phyloP scores from a whole-genome alignment of 2,113 vertebrate species.

The Erythrolamprus reginae region DNA sequence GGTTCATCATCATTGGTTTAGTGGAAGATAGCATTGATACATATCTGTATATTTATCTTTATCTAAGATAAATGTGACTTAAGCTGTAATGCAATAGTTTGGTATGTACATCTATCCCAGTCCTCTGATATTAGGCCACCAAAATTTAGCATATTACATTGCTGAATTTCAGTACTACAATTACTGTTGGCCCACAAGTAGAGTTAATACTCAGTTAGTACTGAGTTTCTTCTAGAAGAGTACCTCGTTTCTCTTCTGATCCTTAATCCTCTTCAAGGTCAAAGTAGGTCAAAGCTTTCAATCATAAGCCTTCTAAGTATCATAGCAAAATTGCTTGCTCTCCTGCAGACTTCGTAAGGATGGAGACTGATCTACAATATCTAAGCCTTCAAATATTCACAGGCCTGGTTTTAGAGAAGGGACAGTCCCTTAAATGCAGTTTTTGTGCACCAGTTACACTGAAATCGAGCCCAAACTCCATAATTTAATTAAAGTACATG shows the following conservation, averaged over 20 bases:
- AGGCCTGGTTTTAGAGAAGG: not conserved
- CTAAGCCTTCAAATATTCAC: not conserved
- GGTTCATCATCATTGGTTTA: not conserved
- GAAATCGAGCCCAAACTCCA: not conserved
- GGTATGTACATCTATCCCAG: not conserved
- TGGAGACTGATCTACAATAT: not conserved
- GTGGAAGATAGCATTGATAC: slow-evolving; percentile 8
- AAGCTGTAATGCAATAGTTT: not conserved
- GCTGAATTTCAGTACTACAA: not conserved
- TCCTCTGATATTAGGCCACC: not conserved
- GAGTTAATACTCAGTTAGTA: not conserved
- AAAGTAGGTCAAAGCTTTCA: not conserved
- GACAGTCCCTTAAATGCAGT: not conserved
- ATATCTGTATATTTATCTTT: not conserved
- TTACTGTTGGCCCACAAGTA: not conserved
- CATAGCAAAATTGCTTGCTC: not conserved
- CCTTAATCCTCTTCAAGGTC: not conserved
- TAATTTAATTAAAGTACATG: not conserved
- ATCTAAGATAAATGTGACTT: slow-evolving; percentile 23
- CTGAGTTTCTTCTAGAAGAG: not conserved
- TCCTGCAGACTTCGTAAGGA: not conserved
- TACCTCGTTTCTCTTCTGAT: not conserved
- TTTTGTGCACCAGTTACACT: not conserved
- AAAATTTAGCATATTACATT: not conserved
- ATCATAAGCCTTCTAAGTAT: not conserved